Base-by-base conservation (phyloP, 1,140 invertebrate species). In the Trachymyrmex cornetzi region DNA sequence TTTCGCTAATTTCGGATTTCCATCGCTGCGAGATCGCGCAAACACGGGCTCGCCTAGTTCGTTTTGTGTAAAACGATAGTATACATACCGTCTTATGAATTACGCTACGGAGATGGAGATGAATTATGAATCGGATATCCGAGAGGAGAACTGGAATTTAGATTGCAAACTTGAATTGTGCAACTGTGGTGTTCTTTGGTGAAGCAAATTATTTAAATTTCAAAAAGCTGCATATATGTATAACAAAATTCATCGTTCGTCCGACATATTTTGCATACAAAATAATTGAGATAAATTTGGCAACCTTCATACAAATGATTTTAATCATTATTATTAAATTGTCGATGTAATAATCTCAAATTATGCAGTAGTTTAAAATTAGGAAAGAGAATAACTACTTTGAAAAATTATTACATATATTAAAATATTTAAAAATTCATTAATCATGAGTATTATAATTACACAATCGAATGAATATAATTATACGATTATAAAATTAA, bases 1-100 rank as follows among this genome's bases (percentile, higher is more conserved):
- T 63, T 77, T 24, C 19, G 38, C 77, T 64, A 66, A 80, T 80
- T 79, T 80, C 77, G 44, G 14, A 80, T 80, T 80, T 67, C 44
- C 77, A 44, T 80, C 44, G 44, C 27, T 53, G 61, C 24, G n/a
- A 80, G 77, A 80, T 80, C 61, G 27, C 24, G 44, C 61, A 67
- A 38, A 57, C 64, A 79, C 59, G 27, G 24, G 48, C 6, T 34
- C 77, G 24, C 61, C 50, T 80, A 53, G 77, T 80, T 80, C 77
- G 14, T 80, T 80, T 67, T 66, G 27, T 48, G 61, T 44, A 67
- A 67, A 53, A 67, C 63, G 59, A 67, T 67, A 67, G n/a, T 66
- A 80, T 67, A 66, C 44, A 80, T 38, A 34, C 61, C 44, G 44
- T 67, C 30, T 67, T 67, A 67, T 67, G 24, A 66, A 80, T 80